A percentile compares a stretch with the other conserved stretches of the same genome.
Evolutionary conservation across 2,888 invertebrate species (phyloP).

Genomic region (Noctua janthe): DNA sequence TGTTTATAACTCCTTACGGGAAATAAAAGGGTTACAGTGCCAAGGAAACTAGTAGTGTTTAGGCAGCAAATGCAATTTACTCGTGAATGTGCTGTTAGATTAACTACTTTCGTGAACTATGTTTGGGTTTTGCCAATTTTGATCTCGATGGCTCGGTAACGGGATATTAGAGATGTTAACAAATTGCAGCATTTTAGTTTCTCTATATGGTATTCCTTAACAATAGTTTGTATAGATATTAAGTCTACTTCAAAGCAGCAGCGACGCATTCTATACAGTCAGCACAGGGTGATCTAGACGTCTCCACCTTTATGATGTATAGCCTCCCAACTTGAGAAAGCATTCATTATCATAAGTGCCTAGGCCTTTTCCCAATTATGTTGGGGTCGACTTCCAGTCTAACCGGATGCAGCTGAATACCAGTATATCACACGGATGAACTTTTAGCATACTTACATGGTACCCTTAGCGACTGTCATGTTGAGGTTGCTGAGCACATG

Average conservation of each 20-base stretch:
- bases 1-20: slow-evolving; percentile 7
- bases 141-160: background rate
- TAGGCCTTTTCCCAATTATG: too few species aligned
- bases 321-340: background rate
- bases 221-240: background rate
- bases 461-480: slow-evolving; percentile 98
- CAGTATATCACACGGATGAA: too few species aligned
- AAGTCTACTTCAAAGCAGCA: background rate
- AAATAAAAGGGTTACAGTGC: slow-evolving; percentile 18
- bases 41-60: background rate
- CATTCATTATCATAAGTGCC: too few species aligned
- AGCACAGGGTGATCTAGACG: background rate
- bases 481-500: slow-evolving; percentile 96
- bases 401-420: background rate
- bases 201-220: background rate
- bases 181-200: background rate
- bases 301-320: background rate
- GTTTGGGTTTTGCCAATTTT: too few species aligned
- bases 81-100: background rate
- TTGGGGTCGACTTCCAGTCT: background rate
- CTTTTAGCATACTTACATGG: slow-evolving; percentile 94
- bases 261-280: background rate
- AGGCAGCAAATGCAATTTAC: background rate
- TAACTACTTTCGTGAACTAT: background rate
- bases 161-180: too few species aligned